Evolutionary conservation across 2,888 invertebrate genomes (phyloP), one percentile per base, ranked within the genome.

Genomic region (Drosophila prostipennis): DNA sequence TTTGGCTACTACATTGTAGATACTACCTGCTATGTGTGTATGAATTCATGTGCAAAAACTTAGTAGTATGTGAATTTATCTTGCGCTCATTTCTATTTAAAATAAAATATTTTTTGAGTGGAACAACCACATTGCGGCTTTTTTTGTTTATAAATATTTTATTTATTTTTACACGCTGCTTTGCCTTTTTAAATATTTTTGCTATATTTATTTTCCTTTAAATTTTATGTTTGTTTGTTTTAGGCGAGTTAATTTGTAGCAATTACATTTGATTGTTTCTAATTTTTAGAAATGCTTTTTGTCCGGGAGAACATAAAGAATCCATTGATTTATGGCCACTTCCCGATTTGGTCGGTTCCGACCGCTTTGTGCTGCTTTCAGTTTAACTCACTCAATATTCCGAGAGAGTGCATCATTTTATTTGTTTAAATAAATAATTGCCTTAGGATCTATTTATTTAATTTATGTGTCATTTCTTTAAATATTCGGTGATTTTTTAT

Each of bases 1-100:
- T 57, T 59, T 57, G 23, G 42, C 14, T n/a, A 34, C 42, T 42
- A 43, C 40, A 36, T 26, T 36, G 57, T 42, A 11, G 23, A 13
- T 14, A 14, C 34, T 13, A 54, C n/a, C 14, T 14, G 13, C 32
- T 6, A 11, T 58, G 39, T 40, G n/a, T 42, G 3, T 23, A 32
- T 10, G 32, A 14, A 29, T 29, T 13, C 36, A 26, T 29, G 40
- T 40, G 40, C 58, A 54, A 55, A 42, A 3, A 32, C n/a, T 32
- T 11, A 32, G 14, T 58, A 39, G 55, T 56, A 19, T 19, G 11
- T 14, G 7, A 26, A 10, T 19, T 39, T 57, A 39, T 57, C 19
- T 57, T 19, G 29, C 3, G 37, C 37, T 39, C 16, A 29, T 19
- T 57, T 39, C 6, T 55, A 32, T 57, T 57, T 57, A n/a, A 57